Conservation (phyloP, 2,113 vertebrate species). For the Apistogramma diplotaenia region DNA sequence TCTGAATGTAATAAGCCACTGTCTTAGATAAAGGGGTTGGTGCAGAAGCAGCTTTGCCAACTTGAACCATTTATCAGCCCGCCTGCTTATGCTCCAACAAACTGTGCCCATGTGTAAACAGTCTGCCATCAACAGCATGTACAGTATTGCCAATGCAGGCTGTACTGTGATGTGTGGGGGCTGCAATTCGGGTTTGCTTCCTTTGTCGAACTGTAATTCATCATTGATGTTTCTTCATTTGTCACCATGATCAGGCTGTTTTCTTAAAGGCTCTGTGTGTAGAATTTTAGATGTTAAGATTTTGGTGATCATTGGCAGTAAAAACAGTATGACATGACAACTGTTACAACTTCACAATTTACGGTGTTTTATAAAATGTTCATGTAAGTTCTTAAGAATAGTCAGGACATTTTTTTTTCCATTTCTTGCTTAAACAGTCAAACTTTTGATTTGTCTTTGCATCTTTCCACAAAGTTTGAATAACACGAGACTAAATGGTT, state of each 20-base stretch:
- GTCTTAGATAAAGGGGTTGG: not conserved
- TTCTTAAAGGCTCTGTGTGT: not conserved
- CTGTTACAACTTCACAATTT: not conserved
- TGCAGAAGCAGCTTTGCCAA: not conserved
- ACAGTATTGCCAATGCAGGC: not conserved
- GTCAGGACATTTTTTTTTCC: not conserved
- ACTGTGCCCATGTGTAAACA: not conserved
- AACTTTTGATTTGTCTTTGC: not conserved
- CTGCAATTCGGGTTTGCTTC: not conserved
- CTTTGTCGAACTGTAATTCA: not conserved
- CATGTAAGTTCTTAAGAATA: not conserved
- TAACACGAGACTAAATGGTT: not conserved
- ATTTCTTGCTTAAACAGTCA: not conserved
- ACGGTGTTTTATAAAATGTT: not conserved
- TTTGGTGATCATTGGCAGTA: not conserved
- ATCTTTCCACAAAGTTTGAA: not conserved
- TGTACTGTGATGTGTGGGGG: not conserved
- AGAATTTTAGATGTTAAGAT: not conserved
- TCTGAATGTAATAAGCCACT: not conserved
- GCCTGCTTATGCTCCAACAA: not conserved
- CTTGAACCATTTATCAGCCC: not conserved
- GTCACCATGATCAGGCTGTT: not conserved
- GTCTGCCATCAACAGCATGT: not conserved
- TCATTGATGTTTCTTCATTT: not conserved
- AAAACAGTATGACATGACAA: not conserved